These are phyloP conservation scores for Notodonta ziczac DNA, from an alignment of 2,888 invertebrate species.

Conservation along the genomic window DNA sequence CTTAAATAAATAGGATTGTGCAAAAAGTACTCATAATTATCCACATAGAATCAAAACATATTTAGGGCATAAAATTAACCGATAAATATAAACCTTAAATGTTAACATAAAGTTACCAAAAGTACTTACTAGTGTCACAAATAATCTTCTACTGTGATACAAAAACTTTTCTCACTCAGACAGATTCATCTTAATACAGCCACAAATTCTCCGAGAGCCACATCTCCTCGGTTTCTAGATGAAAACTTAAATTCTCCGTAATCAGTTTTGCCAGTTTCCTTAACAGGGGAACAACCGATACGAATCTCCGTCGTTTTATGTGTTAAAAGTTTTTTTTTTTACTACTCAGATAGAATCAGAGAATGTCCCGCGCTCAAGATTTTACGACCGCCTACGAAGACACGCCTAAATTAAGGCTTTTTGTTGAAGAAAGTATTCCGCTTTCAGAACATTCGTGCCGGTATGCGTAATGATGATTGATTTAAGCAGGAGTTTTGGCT, in stretches of 20 bases:
- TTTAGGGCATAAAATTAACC: no score
- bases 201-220: background rate
- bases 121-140: no score
- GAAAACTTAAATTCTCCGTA: slow-evolving; percentile 38
- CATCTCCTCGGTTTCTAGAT: slow-evolving; percentile 1
- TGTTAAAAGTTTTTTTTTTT: slow-evolving; percentile 46
- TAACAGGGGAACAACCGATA: slow-evolving; percentile 46
- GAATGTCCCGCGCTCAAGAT: slow-evolving; percentile 47
- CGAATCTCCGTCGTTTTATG: slow-evolving; percentile 44
- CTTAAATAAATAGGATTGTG: no score
- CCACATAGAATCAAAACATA: no score
- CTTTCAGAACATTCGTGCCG: slow-evolving; percentile 32
- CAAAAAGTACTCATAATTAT: no score
- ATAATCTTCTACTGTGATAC: no score
- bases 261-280: slow-evolving; percentile 41
- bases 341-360: slow-evolving; percentile 48
- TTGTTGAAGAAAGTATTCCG: slow-evolving; percentile 33
- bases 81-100: no score
- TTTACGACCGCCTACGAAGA: slow-evolving; percentile 45
- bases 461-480: slow-evolving; percentile 46
- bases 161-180: no score
- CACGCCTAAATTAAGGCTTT: slow-evolving; percentile 43
- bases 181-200: no score
- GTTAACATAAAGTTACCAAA: no score
- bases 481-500: slow-evolving; percentile 24